Percentiles rank a stretch among this genome's conserved stretches.
phyloP scores from a whole-genome alignment of 2,113 vertebrate genomes.

The Epinephelus fuscoguttatus region DNA sequence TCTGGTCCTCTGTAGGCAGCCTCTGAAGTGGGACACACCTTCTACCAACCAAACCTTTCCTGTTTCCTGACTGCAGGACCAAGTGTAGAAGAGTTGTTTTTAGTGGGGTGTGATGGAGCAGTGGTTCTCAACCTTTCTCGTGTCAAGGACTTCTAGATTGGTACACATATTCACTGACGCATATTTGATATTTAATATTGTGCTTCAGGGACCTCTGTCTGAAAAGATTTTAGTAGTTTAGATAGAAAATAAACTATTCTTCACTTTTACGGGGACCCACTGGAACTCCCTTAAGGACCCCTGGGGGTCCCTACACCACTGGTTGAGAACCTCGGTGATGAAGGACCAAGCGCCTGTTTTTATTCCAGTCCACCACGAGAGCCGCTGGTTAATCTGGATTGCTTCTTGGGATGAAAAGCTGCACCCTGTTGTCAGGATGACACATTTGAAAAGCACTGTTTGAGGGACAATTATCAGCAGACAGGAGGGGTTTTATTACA shows the following conservation, averaged over 20 bases:
- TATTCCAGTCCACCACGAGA: neutral
- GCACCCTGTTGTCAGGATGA: constrained; percentile 19
- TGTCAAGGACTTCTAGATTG: too few relatives aligned
- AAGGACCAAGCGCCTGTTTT: constrained; percentile 5
- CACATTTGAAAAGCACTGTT: neutral
- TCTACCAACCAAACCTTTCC: neutral
- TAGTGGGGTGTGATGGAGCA: neutral
- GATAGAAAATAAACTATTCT: too few relatives aligned
- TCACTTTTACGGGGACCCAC: too few relatives aligned
- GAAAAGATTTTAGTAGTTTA: too few relatives aligned
- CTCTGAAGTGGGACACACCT: constrained; percentile 35
- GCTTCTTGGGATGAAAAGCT: constrained; percentile 6
- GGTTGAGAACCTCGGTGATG: neutral
- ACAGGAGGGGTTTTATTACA: constrained; percentile 8
- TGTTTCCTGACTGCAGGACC: neutral
- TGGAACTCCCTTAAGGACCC: too few relatives aligned
- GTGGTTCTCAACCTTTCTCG: too few relatives aligned
- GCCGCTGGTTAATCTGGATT: neutral
- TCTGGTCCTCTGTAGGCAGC: constrained; percentile 15
- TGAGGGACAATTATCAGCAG: constrained; percentile 11
- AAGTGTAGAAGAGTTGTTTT: constrained; percentile 14
- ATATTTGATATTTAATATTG: too few relatives aligned
- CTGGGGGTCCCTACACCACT: too few relatives aligned
- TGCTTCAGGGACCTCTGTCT: too few relatives aligned
- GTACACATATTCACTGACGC: too few relatives aligned